Conservation (phyloP, 37 sponge, comb jelly and placozoan genomes). For the Chondrilla cf. caribensis region DNA sequence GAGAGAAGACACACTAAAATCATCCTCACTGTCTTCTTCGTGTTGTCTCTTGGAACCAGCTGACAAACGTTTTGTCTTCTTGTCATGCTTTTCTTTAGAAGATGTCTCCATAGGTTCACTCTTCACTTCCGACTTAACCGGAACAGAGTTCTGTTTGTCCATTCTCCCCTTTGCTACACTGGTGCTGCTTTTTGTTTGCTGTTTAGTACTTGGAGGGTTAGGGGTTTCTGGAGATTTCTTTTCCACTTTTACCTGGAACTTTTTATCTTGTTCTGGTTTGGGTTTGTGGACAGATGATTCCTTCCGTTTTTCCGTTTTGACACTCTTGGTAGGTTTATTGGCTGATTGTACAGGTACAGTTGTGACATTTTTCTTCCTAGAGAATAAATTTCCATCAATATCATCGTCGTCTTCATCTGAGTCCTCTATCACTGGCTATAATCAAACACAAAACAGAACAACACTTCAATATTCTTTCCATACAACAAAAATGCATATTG, state of each 20-base stretch:
- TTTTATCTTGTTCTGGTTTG: no score
- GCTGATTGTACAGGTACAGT: background rate
- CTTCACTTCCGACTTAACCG: background rate
- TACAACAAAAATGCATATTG: background rate
- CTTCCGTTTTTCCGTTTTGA: no score
- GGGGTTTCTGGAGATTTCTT: background rate
- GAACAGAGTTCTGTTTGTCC: no score
- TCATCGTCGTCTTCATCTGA: slow-evolving; percentile 59
- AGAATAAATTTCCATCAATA: slow-evolving; percentile 18
- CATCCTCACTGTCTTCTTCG: background rate
- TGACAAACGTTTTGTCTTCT: background rate
- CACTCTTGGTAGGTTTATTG: no score
- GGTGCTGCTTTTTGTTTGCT: no score
- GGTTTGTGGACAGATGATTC: no score
- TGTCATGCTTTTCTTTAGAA: background rate
- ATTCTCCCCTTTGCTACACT: no score
- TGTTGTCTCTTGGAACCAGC: background rate
- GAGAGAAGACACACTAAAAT: background rate
- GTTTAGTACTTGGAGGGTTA: background rate
- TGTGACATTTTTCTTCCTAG: background rate
- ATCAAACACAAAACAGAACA: background rate
- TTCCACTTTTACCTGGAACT: background rate
- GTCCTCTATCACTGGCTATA: slow-evolving; percentile 45
- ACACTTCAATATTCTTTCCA: background rate
- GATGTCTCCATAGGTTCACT: no score